A percentile compares a stretch with the other conserved stretches of the same genome.
phyloP scores from a whole-genome alignment of 2,113 vertebrate species.

The Microcebus ravelobensis region DNA sequence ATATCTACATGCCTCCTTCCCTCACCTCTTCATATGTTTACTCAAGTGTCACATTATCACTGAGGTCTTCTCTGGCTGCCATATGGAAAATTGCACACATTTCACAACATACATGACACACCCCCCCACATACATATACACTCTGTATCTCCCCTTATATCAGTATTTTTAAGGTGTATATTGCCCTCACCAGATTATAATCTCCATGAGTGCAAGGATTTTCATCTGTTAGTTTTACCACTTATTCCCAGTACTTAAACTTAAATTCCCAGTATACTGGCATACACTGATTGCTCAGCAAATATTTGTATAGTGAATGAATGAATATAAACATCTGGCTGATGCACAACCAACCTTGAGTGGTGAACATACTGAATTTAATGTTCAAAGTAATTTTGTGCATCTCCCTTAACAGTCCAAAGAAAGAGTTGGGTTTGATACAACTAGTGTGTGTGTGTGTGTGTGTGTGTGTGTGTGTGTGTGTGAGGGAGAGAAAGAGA shows the following conservation, averaged over 20 bases:
- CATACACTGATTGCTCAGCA: not conserved
- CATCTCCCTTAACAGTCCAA: not conserved
- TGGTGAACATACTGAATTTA: not conserved
- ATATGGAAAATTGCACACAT: not conserved
- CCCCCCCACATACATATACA: not conserved
- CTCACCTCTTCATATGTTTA: not conserved
- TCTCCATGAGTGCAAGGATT: not conserved
- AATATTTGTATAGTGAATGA: not conserved
- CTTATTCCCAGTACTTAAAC: not conserved
- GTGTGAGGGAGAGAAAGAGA: too few species aligned
- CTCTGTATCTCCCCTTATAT: not conserved
- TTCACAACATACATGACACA: too few species aligned
- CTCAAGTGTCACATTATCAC: not conserved
- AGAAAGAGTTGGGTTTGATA: not conserved
- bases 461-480: not conserved
- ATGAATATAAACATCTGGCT: not conserved
- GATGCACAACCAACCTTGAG: not conserved
- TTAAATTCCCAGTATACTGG: not conserved
- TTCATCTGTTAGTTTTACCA: not conserved
- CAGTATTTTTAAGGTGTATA: not conserved
- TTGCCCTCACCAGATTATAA: not conserved
- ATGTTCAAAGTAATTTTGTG: not conserved
- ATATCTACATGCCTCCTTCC: too few species aligned
- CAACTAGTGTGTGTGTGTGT: not conserved
- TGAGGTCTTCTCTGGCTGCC: not conserved